Conservation (phyloP, 2,797 vertebrate genomes). For the Sphenopsis melanotis region DNA sequence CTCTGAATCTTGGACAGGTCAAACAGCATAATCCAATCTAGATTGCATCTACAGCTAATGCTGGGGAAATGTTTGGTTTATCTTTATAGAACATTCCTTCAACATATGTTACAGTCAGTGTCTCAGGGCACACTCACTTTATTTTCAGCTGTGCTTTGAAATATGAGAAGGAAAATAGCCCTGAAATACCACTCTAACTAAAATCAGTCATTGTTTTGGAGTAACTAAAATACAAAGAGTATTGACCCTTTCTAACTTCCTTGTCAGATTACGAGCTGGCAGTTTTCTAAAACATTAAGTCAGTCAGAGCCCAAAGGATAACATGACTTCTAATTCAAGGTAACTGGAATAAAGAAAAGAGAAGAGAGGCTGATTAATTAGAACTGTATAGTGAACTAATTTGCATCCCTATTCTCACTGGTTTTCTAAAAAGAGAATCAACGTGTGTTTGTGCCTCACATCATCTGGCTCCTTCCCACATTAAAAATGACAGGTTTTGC, state of each 20-base stretch:
- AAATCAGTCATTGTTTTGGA: conserved; percentile 36
- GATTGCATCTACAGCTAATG: not conserved
- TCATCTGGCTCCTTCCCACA: conserved; percentile 24
- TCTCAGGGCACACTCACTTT: not conserved
- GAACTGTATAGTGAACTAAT: conserved; percentile 58
- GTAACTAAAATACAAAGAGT: not conserved
- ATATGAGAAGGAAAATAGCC: conserved; percentile 18
- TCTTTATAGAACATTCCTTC: conserved; percentile 10
- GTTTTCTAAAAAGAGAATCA: conserved; percentile 63
- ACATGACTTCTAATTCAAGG: conserved; percentile 63
- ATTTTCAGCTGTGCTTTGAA: conserved; percentile 45
- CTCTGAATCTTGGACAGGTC: not conserved
- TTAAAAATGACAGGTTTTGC: conserved; percentile 23
- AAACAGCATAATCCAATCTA: not conserved
- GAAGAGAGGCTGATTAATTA: conserved; percentile 58
- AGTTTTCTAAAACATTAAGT: conserved; percentile 34
- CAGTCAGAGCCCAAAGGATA: conserved; percentile 58
- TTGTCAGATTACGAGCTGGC: not conserved
- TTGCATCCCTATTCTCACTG: conserved; percentile 66
- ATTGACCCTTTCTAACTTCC: conserved; percentile 6
- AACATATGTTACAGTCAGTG: not conserved
- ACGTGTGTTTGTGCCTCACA: conserved; percentile 24
- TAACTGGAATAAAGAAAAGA: conserved; percentile 58
- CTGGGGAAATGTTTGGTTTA: not conserved
- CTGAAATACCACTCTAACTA: not conserved